phyloP scores from a whole-genome alignment of 2,888 invertebrate genomes.

The Tribolium freemani region DNA sequence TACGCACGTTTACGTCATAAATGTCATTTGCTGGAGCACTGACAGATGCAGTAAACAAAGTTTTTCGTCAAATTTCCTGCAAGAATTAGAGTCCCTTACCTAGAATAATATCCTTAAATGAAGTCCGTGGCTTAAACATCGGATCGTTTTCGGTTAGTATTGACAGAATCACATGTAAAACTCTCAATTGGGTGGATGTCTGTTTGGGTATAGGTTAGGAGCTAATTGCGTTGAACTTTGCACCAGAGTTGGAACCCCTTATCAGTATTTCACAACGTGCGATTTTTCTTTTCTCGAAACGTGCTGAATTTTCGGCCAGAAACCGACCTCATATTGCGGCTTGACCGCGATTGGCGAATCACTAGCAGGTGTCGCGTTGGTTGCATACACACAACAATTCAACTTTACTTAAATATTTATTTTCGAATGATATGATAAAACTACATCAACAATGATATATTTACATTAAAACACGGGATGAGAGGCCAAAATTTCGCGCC shows the following conservation, averaged over 20 bases:
- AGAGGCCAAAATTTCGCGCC: conserved; percentile 24
- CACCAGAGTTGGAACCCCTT: conserved; percentile 31
- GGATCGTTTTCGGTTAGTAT: conserved; percentile 35
- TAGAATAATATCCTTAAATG: conserved; percentile 61
- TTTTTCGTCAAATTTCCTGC: conserved; percentile 4
- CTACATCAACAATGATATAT: conserved; percentile 33
- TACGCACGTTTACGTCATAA: conserved; percentile 9
- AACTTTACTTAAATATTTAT: conserved; percentile 27
- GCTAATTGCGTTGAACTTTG: conserved; percentile 37
- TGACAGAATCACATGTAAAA: conserved; percentile 19
- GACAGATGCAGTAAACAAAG: conserved; percentile 33
- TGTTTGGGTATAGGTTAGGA: conserved; percentile 54
- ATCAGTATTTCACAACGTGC: conserved; percentile 31
- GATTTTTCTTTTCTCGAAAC: not conserved
- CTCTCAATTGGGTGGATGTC: not conserved
- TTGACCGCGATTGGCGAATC: conserved; percentile 3
- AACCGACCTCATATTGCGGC: conserved; percentile 5
- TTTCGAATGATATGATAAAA: conserved; percentile 32
- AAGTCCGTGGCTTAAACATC: conserved; percentile 61
- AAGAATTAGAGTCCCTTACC: conserved; percentile 53
- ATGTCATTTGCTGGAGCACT: conserved; percentile 18
- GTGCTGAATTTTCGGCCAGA: conserved; percentile 4
- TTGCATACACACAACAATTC: conserved; percentile 8
- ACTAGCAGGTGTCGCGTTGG: conserved; percentile 22
- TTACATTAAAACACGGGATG: conserved; percentile 22